Conservation (phyloP, 1,140 invertebrate genomes). For the Macrobrachium rosenbergii region DNA sequence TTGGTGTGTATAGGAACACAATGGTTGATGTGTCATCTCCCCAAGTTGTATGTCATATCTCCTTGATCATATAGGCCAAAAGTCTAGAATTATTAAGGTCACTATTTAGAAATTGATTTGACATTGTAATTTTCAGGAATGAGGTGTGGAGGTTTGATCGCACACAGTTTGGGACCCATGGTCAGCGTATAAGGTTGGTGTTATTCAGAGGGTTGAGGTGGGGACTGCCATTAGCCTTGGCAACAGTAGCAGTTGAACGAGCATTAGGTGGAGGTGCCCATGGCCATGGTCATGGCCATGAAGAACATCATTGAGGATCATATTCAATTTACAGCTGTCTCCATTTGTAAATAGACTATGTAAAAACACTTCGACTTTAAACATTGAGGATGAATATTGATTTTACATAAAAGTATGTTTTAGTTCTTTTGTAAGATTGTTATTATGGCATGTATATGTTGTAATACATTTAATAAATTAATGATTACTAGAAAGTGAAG, state of each 20-base stretch:
- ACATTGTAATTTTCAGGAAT: constrained; percentile 75
- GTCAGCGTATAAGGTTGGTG: constrained; percentile 68
- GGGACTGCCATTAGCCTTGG: constrained; percentile 76
- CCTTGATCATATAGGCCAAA: no score
- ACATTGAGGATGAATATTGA: no score
- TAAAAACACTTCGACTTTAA: background rate
- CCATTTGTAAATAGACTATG: background rate
- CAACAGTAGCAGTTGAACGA: constrained; percentile 76
- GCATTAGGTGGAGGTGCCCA: constrained; percentile 67
- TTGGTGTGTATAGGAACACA: no score
- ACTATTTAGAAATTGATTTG: background rate
- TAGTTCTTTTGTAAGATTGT: no score
- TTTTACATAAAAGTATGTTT: no score
- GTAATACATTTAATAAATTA: no score
- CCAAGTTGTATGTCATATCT: no score
- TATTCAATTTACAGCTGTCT: background rate
- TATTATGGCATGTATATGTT: no score
- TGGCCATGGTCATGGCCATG: constrained; percentile 70
- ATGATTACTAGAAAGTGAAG: no score
- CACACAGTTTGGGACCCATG: constrained; percentile 71
- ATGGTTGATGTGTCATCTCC: no score
- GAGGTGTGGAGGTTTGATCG: constrained; percentile 82
- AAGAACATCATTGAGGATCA: background rate
- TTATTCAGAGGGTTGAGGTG: constrained; percentile 76
- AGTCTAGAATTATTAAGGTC: no score